A percentile compares a stretch with the other conserved stretches of the same genome.
Conservation (phyloP, 2,888 invertebrate genomes). For the Synergus japonicus region DNA sequence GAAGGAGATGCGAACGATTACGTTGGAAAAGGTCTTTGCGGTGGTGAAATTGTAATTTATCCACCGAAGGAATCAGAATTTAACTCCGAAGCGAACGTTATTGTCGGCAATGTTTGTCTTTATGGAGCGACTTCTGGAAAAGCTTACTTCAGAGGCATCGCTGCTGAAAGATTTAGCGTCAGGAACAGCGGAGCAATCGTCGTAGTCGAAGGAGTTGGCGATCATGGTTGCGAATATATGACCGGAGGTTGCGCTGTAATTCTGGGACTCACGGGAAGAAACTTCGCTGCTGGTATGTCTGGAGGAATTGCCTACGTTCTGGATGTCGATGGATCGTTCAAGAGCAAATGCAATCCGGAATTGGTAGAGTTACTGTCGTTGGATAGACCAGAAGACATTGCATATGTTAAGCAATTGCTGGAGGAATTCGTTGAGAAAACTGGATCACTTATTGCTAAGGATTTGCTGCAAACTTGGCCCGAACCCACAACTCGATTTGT, state of each 20-base stretch:
- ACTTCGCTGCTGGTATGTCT: slow-evolving; percentile 99
- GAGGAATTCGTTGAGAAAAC: slow-evolving; percentile 93
- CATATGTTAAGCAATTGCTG: slow-evolving; percentile 86
- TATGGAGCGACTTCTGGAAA: slow-evolving; percentile 98
- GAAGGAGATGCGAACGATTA: slow-evolving; percentile 99
- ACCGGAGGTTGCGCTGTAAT: slow-evolving; percentile 95
- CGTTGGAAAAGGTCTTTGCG: slow-evolving; percentile 97
- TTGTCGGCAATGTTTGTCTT: slow-evolving; percentile 98
- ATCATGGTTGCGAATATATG: slow-evolving; percentile 99
- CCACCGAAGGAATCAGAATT: slow-evolving; percentile 93
- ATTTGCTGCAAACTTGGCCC: slow-evolving; percentile 89
- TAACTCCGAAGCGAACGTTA: slow-evolving; percentile 95
- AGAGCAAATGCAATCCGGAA: slow-evolving; percentile 94
- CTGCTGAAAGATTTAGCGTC: slow-evolving; percentile 98
- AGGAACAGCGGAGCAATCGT: slow-evolving; percentile 97
- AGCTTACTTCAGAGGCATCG: slow-evolving; percentile 97
- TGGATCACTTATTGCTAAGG: slow-evolving; percentile 89
- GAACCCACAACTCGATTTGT: slow-evolving; percentile 88
- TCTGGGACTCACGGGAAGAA: slow-evolving; percentile 95
- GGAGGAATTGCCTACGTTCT: slow-evolving; percentile 96
- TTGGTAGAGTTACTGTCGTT: slow-evolving; percentile 95
- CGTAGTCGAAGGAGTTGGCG: slow-evolving; percentile 98
- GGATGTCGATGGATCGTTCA: slow-evolving; percentile 91
- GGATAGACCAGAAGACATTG: slow-evolving; percentile 87
- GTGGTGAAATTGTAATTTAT: slow-evolving; percentile 94